phyloP scores from a whole-genome alignment of 2,797 vertebrate species.

The Falco peregrinus region DNA sequence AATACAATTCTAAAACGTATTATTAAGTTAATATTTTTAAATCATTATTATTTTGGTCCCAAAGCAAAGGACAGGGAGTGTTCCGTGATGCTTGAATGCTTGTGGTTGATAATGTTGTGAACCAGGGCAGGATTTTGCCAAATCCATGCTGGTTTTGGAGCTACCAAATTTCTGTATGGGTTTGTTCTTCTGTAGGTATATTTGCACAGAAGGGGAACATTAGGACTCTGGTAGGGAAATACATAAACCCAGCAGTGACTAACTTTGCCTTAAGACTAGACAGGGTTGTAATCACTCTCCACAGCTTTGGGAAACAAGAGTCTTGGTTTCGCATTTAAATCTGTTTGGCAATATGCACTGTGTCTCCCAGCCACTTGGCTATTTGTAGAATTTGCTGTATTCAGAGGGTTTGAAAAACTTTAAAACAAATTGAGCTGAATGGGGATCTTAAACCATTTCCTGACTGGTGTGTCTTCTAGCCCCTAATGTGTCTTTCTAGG shows the following conservation, averaged over 20 bases:
- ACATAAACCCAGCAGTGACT: not conserved
- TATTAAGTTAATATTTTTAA: not conserved
- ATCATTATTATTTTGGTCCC: not conserved
- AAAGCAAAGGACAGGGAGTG: not conserved
- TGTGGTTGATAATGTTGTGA: not conserved
- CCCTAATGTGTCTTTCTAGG: slow-evolving; percentile 42
- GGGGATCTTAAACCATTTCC: slow-evolving; percentile 59
- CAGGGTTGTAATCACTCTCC: slow-evolving; percentile 26
- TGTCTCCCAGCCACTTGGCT: slow-evolving; percentile 37
- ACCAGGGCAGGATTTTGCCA: not conserved
- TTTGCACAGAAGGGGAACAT: not conserved
- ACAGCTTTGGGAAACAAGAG: slow-evolving; percentile 46
- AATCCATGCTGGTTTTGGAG: not conserved
- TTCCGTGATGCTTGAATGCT: not conserved
- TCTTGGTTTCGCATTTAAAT: slow-evolving; percentile 66
- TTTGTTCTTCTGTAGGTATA: not conserved
- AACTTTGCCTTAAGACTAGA: slow-evolving; percentile 39
- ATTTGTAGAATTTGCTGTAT: slow-evolving; percentile 35
- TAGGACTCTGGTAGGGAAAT: not conserved
- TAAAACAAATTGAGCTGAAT: slow-evolving; percentile 62
- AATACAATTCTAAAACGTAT: not conserved
- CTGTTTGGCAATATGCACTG: slow-evolving; percentile 19
- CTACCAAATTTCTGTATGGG: not conserved
- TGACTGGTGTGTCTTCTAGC: slow-evolving; percentile 65
- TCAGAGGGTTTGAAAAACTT: slow-evolving; percentile 57